Evolutionary conservation across 1,140 invertebrate genomes (phyloP), one percentile per base, ranked within the genome.

Genomic region (Harlomillsia oculata): DNA sequence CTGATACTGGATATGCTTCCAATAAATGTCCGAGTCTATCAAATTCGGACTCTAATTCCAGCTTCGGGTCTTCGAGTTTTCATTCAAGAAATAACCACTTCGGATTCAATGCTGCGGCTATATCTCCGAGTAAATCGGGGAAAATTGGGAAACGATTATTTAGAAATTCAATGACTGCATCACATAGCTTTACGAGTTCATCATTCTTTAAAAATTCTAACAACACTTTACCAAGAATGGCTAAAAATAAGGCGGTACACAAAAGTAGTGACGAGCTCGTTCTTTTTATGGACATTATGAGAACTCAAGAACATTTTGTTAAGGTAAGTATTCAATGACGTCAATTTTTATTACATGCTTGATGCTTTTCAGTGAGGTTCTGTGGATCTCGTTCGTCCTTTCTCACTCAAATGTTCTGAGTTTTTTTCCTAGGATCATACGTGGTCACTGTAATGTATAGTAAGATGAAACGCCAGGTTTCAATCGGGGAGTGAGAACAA

Each of bases 241-340:
- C 52, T 21, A 57, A 55, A 21, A 48, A 51, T 36, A 46, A 39
- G 2, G 39, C 18, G 9, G 37, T 43, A 14, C 26, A 53, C 23
- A 52, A 51, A n/a, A 55, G 60, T 25, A 53, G 40, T 32, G 82
- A 86, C 69, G 83, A 84, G 67, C 76, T 87, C 62, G 78, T 80
- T 11, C 75, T 87, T 13, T 84, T 85, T 69, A 80, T 85, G 65
- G 84, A 87, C 58, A 86, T 87, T 58, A 75, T 86, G 65, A 83
- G 85, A 66, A 81, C 82, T 13, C 84, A 86, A 72, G 82, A 86
- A 70, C 75, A 78, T 67, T 83, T 87, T 66, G 82, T 83, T 67
- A 80, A 85, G 83, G 83, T 86, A 74, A n/a, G 21, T 18, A 73
- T 49, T n/a, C n/a, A n/a, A n/a, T n/a, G n/a, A n/a, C n/a, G n/a